phyloP scores from a whole-genome alignment of 2,888 invertebrate species.

The Chirona hameri region DNA sequence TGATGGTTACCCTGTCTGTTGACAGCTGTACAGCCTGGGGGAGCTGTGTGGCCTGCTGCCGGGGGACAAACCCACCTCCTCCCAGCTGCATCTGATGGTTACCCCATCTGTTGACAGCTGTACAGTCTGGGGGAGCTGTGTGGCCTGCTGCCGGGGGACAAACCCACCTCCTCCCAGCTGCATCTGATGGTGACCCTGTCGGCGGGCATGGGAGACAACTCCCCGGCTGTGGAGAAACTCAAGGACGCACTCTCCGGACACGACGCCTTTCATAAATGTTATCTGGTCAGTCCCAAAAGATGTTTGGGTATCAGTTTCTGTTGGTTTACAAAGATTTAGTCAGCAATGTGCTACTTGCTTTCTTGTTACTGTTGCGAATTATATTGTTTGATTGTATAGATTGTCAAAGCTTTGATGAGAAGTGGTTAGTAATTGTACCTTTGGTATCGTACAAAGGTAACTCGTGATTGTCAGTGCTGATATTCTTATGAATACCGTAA shows the following conservation, averaged over 20 bases:
- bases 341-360: too few species aligned
- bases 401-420: too few species aligned
- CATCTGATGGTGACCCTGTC: conserved; percentile 86
- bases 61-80: not conserved
- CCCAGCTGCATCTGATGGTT: not conserved
- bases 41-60: conserved; percentile 42
- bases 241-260: conserved; percentile 88
- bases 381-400: too few species aligned
- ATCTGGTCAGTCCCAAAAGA: conserved; percentile 56
- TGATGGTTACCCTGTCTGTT: conserved; percentile 69
- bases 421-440: too few species aligned
- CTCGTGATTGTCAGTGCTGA: too few species aligned
- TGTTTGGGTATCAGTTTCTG: too few species aligned
- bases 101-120: conserved; percentile 54
- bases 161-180: conserved; percentile 79
- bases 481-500: too few species aligned
- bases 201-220: conserved; percentile 77
- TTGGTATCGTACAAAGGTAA: too few species aligned
- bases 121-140: conserved; percentile 82
- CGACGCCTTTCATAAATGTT: conserved; percentile 81
- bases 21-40: too few species aligned
- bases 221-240: conserved; percentile 72
- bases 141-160: conserved; percentile 76
- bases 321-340: too few species aligned
- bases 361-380: too few species aligned